Base-by-base conservation (phyloP, 2,888 invertebrate species). In the Lasioglossum pauxillum region DNA sequence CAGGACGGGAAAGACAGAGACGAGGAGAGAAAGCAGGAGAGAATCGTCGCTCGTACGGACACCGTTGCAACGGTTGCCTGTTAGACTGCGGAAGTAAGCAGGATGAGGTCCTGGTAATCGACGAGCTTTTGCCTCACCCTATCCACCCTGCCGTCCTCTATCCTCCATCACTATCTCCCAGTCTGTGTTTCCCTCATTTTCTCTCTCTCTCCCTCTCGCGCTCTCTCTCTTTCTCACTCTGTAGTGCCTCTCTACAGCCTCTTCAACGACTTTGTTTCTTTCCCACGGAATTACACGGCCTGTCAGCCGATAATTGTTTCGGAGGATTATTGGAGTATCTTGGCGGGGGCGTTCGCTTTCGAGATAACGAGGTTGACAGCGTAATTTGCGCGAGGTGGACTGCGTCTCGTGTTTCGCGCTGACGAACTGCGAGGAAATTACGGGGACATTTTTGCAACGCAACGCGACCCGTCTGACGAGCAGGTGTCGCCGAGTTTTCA, bases 371-470 rank as follows among this genome's bases (percentile, higher is more conserved):
- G 84, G 87, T 87, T 82, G 72, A 80, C 82, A 81, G 83, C 84
- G 83, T 80, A 84, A 89, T 89, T 89, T 89, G 83, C 82, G 80
- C 78, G 72, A 64, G 83, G 74, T 85, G 82, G 82, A 67, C 82
- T 38, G 23, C 69, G 53, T 67, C 78, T 82, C 82, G 57, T 75
- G 75, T 72, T 81, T 74, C 74, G 64, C 79, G 79, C 35, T 72
- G 64, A 46, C 82, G 71, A 71, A 78, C 71, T 49, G 77, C 60
- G 49, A 53, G 78, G 73, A 53, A 84, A 82, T 84, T 84, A 53
- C 77, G 53, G 73, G 82, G 73, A 69, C 73, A 60, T n/a, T 46
- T 57, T 60, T 72, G 67, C 64, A 16, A 35, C 53, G 78, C 23
- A n/a, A 71, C 78, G 79, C 31, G 53, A 31, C 64, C 8, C n/a